Conservation (phyloP, 1,140 invertebrate species). For the Drosophila serrata region DNA sequence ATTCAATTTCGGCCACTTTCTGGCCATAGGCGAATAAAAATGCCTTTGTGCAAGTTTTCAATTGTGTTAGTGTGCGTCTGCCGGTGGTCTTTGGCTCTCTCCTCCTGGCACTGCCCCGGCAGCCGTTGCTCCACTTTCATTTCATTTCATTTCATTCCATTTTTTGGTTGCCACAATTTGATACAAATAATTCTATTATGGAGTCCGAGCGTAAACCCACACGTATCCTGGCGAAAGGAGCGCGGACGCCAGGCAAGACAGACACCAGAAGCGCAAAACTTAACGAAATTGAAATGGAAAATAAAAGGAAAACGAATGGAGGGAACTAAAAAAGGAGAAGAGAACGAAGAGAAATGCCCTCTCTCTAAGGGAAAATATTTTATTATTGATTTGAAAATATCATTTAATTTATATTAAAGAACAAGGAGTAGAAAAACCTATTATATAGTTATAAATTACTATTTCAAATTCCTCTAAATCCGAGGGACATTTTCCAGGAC, state of each 20-base stretch:
- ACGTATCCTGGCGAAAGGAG: conserved; percentile 38
- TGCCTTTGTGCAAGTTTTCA: conserved; percentile 70
- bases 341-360: background rate
- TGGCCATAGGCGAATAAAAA: conserved; percentile 54
- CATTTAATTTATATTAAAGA: background rate
- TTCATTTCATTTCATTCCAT: conserved; percentile 59
- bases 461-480: background rate
- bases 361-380: too few relatives aligned
- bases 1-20: conserved; percentile 67
- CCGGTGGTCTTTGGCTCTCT: background rate
- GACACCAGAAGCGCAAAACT: conserved; percentile 41
- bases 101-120: background rate
- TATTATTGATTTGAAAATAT: background rate
- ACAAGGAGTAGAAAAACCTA: background rate
- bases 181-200: conserved; percentile 77
- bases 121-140: conserved; percentile 65
- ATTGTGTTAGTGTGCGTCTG: conserved; percentile 65
- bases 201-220: conserved; percentile 60
- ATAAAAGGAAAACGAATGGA: conserved; percentile 28
- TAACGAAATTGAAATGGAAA: conserved; percentile 65
- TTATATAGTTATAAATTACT: too few relatives aligned
- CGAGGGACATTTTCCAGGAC: background rate
- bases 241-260: conserved; percentile 7
- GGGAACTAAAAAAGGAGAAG: background rate
- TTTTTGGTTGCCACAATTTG: conserved; percentile 69